Evolutionary conservation across 2,888 invertebrate genomes (phyloP).

Genomic region (Strigamia maritima): DNA sequence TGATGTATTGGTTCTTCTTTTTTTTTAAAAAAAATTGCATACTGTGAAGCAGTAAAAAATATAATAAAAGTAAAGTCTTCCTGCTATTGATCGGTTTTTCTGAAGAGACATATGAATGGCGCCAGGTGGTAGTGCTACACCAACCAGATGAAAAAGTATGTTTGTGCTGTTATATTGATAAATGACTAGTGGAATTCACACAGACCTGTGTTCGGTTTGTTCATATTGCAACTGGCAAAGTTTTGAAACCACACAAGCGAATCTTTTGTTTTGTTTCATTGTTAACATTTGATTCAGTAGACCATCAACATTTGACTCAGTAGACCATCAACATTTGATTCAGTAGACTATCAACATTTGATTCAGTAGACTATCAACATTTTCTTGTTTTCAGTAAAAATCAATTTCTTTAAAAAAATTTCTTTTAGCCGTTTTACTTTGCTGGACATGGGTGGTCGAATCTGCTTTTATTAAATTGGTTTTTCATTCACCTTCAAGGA

Average conservation of each 20-base stretch:
- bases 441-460: background rate
- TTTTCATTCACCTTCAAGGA: constrained; percentile 8
- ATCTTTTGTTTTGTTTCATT: background rate
- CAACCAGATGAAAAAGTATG: constrained; percentile 8
- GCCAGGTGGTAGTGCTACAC: constrained; percentile 10
- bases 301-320: background rate
- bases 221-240: background rate
- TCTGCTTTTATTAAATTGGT: background rate
- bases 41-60: background rate
- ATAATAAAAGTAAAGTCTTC: background rate
- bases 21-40: too few species aligned
- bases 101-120: background rate
- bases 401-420: background rate
- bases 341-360: too few species aligned
- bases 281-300: background rate
- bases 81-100: background rate
- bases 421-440: background rate
- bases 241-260: background rate
- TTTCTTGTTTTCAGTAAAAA: background rate
- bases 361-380: background rate
- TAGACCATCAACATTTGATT: background rate
- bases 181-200: background rate
- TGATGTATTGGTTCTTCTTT: too few species aligned
- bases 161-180: background rate
- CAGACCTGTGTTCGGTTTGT: background rate